phyloP scores from a whole-genome alignment of 2,888 invertebrate genomes.

The Quadriops clusia region DNA sequence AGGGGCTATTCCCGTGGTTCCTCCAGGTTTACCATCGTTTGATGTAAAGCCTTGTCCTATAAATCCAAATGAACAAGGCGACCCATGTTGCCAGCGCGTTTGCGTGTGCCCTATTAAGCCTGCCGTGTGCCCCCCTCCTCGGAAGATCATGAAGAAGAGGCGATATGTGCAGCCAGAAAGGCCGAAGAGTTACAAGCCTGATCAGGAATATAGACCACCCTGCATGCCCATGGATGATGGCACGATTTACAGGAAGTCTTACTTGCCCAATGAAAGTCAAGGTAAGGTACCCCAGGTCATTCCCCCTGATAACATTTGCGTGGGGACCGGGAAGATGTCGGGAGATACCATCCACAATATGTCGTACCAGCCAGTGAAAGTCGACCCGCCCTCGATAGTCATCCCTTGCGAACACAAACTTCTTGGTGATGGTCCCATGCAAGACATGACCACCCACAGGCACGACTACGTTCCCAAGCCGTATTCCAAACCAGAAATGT shows the following conservation, averaged over 20 bases:
- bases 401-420: conserved; percentile 51
- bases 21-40: conserved; percentile 17
- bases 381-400: conserved; percentile 43
- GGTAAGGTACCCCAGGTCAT: conserved; percentile 26
- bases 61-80: conserved; percentile 13
- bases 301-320: conserved; percentile 33
- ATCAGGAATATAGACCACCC: conserved; percentile 45
- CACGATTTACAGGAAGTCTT: conserved; percentile 56
- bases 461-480: conserved; percentile 60
- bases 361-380: conserved; percentile 39
- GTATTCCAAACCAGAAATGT: conserved; percentile 37
- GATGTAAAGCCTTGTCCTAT: conserved; percentile 24
- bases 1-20: conserved; percentile 15
- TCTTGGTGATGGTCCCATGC: conserved; percentile 55
- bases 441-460: conserved; percentile 59
- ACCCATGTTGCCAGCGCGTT: conserved; percentile 17
- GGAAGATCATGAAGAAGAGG: conserved; percentile 24
- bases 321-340: conserved; percentile 37
- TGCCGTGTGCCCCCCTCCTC: conserved; percentile 14
- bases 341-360: conserved; percentile 46
- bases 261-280: conserved; percentile 40
- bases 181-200: conserved; percentile 46
- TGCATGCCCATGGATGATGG: conserved; percentile 45
- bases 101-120: too few relatives aligned
- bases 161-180: conserved; percentile 43